These are phyloP conservation scores for Gasterosteus nipponicus DNA, from an alignment of 2,113 vertebrate species.

Conservation along the genomic window DNA sequence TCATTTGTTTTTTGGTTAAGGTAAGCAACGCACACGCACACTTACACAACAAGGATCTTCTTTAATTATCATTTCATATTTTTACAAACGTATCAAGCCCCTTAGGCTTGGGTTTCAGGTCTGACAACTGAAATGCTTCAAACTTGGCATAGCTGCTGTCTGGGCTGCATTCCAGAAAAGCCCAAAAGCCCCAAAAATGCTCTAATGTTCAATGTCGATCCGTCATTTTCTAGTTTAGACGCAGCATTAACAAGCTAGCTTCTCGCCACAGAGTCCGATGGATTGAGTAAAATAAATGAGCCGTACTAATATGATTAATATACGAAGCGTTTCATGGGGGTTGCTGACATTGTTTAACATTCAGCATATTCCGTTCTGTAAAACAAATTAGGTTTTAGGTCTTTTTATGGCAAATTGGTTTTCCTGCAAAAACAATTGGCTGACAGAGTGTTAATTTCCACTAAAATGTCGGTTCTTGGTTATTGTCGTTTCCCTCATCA, in stretches of 20 bases:
- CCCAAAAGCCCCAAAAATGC: slow-evolving; percentile 54
- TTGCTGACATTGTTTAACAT: slow-evolving; percentile 61
- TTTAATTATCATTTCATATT: slow-evolving; percentile 49
- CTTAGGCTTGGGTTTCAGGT: slow-evolving; percentile 56
- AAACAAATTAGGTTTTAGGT: slow-evolving; percentile 49
- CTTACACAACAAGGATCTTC: slow-evolving; percentile 41
- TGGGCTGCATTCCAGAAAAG: slow-evolving; percentile 70
- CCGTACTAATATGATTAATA: slow-evolving; percentile 64
- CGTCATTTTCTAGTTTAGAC: slow-evolving; percentile 65
- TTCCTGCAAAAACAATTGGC: slow-evolving; percentile 42
- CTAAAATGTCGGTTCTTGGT: slow-evolving; percentile 57
- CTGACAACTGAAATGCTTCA: slow-evolving; percentile 63
- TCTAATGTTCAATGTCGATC: slow-evolving; percentile 61
- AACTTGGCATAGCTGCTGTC: slow-evolving; percentile 64
- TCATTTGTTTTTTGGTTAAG: slow-evolving; percentile 1
- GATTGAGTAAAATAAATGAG: slow-evolving; percentile 67
- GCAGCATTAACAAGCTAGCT: slow-evolving; percentile 65
- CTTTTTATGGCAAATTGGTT: slow-evolving; percentile 54
- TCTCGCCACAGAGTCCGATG: slow-evolving; percentile 58
- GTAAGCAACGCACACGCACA: slow-evolving; percentile 26
- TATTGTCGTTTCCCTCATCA: slow-evolving; percentile 60
- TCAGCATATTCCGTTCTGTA: slow-evolving; percentile 46
- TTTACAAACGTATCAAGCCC: slow-evolving; percentile 46
- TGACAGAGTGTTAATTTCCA: slow-evolving; percentile 57
- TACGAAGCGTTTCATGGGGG: slow-evolving; percentile 53